phyloP scores from a whole-genome alignment of 1,140 invertebrate species.

The Panulirus ornatus region DNA sequence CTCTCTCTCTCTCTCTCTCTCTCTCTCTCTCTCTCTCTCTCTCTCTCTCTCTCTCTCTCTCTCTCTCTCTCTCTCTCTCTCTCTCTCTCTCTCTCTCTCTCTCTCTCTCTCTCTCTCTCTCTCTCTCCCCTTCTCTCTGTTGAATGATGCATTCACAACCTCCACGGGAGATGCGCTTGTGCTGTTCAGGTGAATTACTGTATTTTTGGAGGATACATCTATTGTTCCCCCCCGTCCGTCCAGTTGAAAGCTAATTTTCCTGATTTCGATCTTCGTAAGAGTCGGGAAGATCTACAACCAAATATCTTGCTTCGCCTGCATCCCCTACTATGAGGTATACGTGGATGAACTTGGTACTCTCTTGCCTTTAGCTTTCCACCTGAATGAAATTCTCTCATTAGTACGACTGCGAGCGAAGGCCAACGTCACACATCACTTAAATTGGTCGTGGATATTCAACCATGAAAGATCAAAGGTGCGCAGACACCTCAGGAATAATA shows the following conservation, averaged over 20 bases:
- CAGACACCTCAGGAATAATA: background rate
- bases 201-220: too few species aligned
- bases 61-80: slow-evolving; percentile 30
- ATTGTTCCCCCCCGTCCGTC: too few species aligned
- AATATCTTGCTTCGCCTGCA: too few species aligned
- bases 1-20: background rate
- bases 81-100: slow-evolving; percentile 11
- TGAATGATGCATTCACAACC: too few species aligned
- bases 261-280: too few species aligned
- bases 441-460: background rate
- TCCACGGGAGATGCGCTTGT: too few species aligned
- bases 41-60: slow-evolving; percentile 21
- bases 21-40: background rate
- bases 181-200: too few species aligned
- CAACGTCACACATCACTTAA: background rate
- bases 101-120: background rate
- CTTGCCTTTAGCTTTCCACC: background rate
- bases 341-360: too few species aligned
- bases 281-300: too few species aligned
- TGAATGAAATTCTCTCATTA: background rate
- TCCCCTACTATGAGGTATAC: too few species aligned
- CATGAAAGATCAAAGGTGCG: background rate
- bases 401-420: background rate
- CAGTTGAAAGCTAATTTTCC: too few species aligned
- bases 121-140: too few species aligned